A percentile compares a stretch with the other conserved stretches of the same genome.
These are phyloP conservation scores for Nowickia ferox DNA, from an alignment of 2,888 invertebrate species.

Conservation along the genomic window DNA sequence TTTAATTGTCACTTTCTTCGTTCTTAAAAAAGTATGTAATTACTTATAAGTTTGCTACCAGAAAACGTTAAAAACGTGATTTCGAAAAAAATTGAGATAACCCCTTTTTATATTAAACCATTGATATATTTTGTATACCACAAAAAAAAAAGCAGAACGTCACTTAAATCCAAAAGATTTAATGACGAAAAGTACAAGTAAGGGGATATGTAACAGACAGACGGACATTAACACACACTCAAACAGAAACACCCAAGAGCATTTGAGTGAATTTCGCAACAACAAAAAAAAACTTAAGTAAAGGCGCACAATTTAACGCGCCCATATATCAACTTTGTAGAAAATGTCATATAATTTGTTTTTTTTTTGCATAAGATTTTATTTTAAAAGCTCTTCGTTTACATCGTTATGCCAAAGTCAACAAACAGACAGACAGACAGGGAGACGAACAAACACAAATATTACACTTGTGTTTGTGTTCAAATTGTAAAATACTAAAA, in stretches of 20 bases:
- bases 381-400: slow-evolving; percentile 22
- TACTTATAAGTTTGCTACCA: too few species aligned
- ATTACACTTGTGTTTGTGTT: slow-evolving; percentile 10
- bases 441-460: neutral
- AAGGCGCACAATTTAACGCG: slow-evolving; percentile 45
- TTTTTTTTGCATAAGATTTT: slow-evolving; percentile 12
- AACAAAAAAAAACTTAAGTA: slow-evolving; percentile 24
- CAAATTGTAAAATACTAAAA: slow-evolving; percentile 40
- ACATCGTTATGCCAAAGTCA: slow-evolving; percentile 56
- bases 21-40: too few species aligned
- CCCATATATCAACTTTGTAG: slow-evolving; percentile 34
- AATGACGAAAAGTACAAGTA: slow-evolving; percentile 30
- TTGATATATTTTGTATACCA: slow-evolving; percentile 42
- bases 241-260: neutral
- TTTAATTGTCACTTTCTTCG: too few species aligned
- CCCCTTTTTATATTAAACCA: too few species aligned
- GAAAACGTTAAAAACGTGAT: too few species aligned
- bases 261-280: neutral
- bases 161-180: slow-evolving; percentile 48
- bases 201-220: slow-evolving; percentile 65
- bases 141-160: slow-evolving; percentile 50
- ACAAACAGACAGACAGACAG: slow-evolving; percentile 11
- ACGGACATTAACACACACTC: slow-evolving; percentile 14
- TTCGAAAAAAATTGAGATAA: too few species aligned
- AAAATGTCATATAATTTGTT: slow-evolving; percentile 24